phyloP scores from a whole-genome alignment of 2,888 invertebrate genomes.

The Lasioglossum zephyrum region DNA sequence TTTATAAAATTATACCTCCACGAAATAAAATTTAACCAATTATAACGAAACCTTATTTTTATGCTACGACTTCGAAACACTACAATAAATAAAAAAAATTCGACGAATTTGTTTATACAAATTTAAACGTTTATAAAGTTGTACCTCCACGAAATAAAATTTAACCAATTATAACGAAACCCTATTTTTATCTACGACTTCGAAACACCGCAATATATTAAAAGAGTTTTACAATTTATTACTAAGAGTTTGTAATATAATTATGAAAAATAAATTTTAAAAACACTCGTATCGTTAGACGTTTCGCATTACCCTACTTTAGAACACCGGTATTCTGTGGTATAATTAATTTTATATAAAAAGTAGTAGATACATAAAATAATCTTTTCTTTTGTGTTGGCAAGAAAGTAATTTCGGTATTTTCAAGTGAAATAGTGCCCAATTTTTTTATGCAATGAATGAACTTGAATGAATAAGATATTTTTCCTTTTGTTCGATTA shows the following conservation, averaged over 20 bases:
- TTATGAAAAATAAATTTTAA: neutral
- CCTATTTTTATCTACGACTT: neutral
- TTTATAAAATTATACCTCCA: neutral
- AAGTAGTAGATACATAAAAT: neutral
- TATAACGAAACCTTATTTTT: slow-evolving; percentile 9
- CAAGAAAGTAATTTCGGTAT: too few species aligned
- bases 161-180: slow-evolving; percentile 8
- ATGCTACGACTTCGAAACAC: neutral
- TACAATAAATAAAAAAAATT: neutral
- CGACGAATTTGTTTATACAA: neutral
- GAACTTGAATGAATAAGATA: too few species aligned
- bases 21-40: slow-evolving; percentile 1
- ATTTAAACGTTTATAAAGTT: neutral
- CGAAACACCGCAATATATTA: neutral
- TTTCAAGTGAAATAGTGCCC: too few species aligned
- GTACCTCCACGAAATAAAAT: neutral
- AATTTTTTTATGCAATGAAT: too few species aligned
- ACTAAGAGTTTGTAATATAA: neutral
- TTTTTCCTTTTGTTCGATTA: too few species aligned
- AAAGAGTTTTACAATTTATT: neutral
- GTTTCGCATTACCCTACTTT: neutral
- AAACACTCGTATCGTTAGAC: neutral
- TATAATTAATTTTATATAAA: neutral
- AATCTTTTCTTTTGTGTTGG: too few species aligned
- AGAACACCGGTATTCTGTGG: neutral